These are phyloP conservation scores for Cataglyphis livida DNA, from an alignment of 2,888 invertebrate species.

Conservation along the genomic window DNA sequence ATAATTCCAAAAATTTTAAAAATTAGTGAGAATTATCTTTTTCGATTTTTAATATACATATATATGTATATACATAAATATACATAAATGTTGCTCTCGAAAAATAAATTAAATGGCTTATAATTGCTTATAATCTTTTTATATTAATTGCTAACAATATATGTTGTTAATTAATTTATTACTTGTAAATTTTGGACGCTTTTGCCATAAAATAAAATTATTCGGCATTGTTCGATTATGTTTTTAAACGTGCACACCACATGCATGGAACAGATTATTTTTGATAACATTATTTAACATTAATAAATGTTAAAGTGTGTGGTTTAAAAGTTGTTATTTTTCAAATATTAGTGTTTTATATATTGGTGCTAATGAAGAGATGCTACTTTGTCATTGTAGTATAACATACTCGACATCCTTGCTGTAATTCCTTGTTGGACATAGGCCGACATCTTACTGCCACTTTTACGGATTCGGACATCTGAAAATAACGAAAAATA, in stretches of 20 bases:
- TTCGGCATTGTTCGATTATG: neutral
- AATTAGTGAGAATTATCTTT: neutral
- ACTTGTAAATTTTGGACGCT: neutral
- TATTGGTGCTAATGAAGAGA: neutral
- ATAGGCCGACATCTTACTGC: slow-evolving; percentile 95
- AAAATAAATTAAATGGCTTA: too few species aligned
- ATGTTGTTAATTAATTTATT: neutral
- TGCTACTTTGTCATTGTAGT: neutral
- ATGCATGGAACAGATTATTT: neutral
- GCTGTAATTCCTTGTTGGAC: slow-evolving; percentile 90
- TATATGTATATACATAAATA: neutral
- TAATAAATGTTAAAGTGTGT: neutral
- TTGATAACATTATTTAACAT: neutral
- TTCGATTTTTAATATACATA: neutral
- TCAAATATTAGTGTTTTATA: neutral
- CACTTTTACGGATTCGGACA: slow-evolving; percentile 91
- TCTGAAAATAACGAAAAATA: slow-evolving; percentile 73
- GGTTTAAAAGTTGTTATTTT: neutral
- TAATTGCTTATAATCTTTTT: neutral
- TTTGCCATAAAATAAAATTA: neutral
- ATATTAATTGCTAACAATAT: neutral
- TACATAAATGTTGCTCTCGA: neutral
- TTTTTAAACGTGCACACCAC: neutral
- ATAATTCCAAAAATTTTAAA: neutral
- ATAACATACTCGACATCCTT: slow-evolving; percentile 81